Base-by-base conservation (phyloP, 2,888 invertebrate species). In the Hydropsyche betteni region DNA sequence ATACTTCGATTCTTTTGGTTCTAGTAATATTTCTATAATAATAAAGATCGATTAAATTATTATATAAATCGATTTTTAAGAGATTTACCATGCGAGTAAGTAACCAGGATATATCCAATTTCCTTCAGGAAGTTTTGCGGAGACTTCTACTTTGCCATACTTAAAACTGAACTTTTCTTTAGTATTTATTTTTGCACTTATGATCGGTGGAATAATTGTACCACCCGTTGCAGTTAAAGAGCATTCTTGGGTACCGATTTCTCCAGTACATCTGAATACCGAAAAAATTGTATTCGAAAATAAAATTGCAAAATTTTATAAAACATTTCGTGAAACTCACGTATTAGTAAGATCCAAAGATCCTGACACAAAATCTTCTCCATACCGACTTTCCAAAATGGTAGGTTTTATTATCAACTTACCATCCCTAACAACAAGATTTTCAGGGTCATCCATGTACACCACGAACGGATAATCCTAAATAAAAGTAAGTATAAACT, bases 41-140 rank as follows among this genome's bases (percentile, higher is more conserved):
- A 33, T 7, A 61, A 61, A 16, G 24, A 61, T 24, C 34, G 12
- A 61, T 61, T 33, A 33, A 6, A 61, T 61, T 33, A 4, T 24
- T 24, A 24, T 24, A 24, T 52, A 52, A 52, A 52, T 52, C 10
- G n/a, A 12, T 52, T 52, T 52, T 52, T 2, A n/a, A 12, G n/a
- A 52, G 2, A 52, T 52, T 52, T 2, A 12, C n/a, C n/a, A 52
- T 52, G 52, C 2, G 52, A 52, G 52, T 24, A 24, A 24, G 24
- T n/a, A 85, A 94, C 94, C 87, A 71, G 94, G 94, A 81, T 92
- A 88, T 16, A 94, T 84, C 94, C 94, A 94, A 82, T 93, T 91
- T 0, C 94, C 94, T 64, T 86, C 85, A 0, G 94, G 94, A 80
- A 94, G 83, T 82, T 90, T 92, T 0, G 94, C 94, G 0, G 90